Conservation (phyloP, 37 sponge, comb jelly and placozoan genomes). For the Agelas oroides region DNA sequence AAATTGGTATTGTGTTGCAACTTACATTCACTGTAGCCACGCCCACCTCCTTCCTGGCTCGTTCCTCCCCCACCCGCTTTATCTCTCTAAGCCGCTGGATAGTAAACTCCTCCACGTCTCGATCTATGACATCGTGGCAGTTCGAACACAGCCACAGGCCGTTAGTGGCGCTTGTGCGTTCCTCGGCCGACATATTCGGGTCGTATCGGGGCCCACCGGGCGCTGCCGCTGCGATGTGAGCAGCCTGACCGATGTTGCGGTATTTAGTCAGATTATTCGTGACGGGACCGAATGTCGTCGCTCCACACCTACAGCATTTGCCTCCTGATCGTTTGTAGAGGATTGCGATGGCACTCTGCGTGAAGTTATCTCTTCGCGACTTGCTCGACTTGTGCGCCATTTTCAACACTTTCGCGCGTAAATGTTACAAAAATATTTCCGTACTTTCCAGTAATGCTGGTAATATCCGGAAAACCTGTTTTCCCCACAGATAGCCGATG, state of each 20-base stretch:
- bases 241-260: constrained; percentile 72
- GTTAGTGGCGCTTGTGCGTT: constrained; percentile 53
- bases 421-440: neutral
- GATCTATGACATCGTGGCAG: constrained; percentile 69
- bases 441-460: neutral
- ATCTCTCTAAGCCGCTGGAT: constrained; percentile 7
- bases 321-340: constrained; percentile 63
- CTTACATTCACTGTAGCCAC: constrained; percentile 1
- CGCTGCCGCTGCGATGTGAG: constrained; percentile 80
- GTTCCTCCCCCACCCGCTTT: constrained; percentile 58
- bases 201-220: constrained; percentile 77
- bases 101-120: constrained; percentile 52
- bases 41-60: constrained; percentile 61
- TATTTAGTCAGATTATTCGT: constrained; percentile 39
- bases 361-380: constrained; percentile 63
- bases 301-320: constrained; percentile 59
- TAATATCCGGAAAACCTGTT: neutral
- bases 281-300: constrained; percentile 66
- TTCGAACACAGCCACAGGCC: constrained; percentile 80
- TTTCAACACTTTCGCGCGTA: neutral
- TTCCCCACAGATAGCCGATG: constrained; percentile 31
- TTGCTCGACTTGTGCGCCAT: neutral
- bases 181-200: constrained; percentile 54
- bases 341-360: constrained; percentile 35
- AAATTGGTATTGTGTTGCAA: neutral